A percentile compares a stretch with the other conserved stretches of the same genome.
These are phyloP conservation scores for Amphiprion ocellaris DNA, from an alignment of 2,113 vertebrate species.

Conservation along the genomic window DNA sequence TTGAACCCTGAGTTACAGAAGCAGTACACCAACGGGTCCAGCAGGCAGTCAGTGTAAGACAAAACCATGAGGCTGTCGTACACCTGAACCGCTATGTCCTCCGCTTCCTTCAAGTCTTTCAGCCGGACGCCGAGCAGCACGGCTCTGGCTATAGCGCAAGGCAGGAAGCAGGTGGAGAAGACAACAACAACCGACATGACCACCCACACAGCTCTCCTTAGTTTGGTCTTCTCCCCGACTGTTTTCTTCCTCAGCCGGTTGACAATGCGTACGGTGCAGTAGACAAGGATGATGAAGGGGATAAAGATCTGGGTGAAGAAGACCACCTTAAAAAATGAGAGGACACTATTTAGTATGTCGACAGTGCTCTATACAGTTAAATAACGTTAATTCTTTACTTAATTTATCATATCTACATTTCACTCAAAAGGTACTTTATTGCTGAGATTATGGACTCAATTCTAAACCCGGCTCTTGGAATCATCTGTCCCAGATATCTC, in stretches of 20 bases:
- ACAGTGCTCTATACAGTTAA: too few relatives aligned
- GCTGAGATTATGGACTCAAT: too few relatives aligned
- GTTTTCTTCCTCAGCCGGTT: constrained; percentile 76
- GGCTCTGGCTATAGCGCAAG: constrained; percentile 75
- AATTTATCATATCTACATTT: too few relatives aligned
- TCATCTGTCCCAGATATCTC: too few relatives aligned
- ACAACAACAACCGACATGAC: constrained; percentile 77
- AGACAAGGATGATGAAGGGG: constrained; percentile 82
- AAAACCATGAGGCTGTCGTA: constrained; percentile 84
- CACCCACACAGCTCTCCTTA: constrained; percentile 72
- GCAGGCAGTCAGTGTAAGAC: constrained; percentile 85
- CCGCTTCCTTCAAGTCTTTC: not conserved
- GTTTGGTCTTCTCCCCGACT: constrained; percentile 78
- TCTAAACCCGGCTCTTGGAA: too few relatives aligned
- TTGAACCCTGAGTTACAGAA: constrained; percentile 86
- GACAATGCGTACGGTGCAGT: constrained; percentile 76
- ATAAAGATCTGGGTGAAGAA: constrained; percentile 83
- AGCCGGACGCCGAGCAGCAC: constrained; percentile 69
- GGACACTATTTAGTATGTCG: not conserved
- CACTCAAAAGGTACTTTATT: too few relatives aligned
- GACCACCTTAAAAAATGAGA: constrained; percentile 44
- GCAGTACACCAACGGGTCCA: constrained; percentile 87
- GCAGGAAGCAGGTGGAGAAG: constrained; percentile 83
- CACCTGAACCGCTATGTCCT: constrained; percentile 65
- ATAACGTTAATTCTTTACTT: too few relatives aligned